These are phyloP conservation scores for Aspidapion aeneum DNA, from an alignment of 2,888 invertebrate species.

Conservation along the genomic window DNA sequence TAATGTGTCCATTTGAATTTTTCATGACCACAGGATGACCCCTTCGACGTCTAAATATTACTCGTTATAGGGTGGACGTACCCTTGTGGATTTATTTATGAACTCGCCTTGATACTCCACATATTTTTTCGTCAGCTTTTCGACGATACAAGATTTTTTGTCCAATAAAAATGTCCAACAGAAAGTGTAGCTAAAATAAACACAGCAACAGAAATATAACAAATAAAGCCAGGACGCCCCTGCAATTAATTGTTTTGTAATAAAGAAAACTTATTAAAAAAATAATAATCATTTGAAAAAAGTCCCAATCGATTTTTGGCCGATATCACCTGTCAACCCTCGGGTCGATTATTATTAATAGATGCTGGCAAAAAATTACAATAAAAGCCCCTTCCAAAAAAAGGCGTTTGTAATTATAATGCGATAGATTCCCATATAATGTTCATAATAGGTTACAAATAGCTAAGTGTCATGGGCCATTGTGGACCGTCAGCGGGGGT, in stretches of 20 bases:
- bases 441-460: conserved; percentile 47
- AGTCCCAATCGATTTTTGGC: not conserved
- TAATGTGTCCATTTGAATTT: conserved; percentile 47
- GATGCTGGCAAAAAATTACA: conserved; percentile 32
- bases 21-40: conserved; percentile 44
- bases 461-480: conserved; percentile 47
- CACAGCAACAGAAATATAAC: too few species aligned
- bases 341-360: conserved; percentile 26
- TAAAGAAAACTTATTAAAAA: not conserved
- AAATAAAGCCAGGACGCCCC: too few species aligned
- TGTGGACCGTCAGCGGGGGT: conserved; percentile 41
- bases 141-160: too few species aligned
- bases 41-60: conserved; percentile 42
- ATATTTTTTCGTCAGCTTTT: too few species aligned
- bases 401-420: conserved; percentile 45
- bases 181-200: too few species aligned
- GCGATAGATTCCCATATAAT: conserved; percentile 46
- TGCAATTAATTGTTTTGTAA: too few species aligned
- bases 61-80: conserved; percentile 35
- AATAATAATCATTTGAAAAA: not conserved
- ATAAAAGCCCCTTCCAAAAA: conserved; percentile 35
- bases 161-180: too few species aligned
- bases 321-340: not conserved
- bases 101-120: conserved; percentile 14
- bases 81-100: conserved; percentile 37